Evolutionary conservation across 2,888 invertebrate genomes (phyloP).

Genomic region (Drosophila seclusa): DNA sequence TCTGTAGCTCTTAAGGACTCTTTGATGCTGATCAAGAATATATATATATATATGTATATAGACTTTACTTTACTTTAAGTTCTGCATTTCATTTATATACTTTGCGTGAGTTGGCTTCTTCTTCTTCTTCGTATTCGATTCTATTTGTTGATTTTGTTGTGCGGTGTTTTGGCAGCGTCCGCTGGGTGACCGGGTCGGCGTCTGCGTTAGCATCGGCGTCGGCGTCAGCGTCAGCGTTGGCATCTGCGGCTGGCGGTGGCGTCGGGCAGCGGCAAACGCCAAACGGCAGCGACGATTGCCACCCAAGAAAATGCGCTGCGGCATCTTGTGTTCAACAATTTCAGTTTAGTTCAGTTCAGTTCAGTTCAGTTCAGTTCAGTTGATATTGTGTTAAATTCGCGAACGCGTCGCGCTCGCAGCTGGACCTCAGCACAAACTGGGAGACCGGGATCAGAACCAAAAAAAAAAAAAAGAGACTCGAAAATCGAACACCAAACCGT

Average conservation of each 20-base stretch:
- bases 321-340: conserved; percentile 74
- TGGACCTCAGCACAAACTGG: conserved; percentile 18
- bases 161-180: conserved; percentile 55
- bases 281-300: conserved; percentile 44
- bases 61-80: background rate
- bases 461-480: background rate
- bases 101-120: background rate
- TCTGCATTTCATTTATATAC: background rate
- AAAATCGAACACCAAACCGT: conserved; percentile 2
- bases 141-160: conserved; percentile 18
- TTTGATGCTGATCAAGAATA: background rate
- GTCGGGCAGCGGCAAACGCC: conserved; percentile 14
- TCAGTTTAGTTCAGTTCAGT: conserved; percentile 53
- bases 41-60: background rate
- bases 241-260: conserved; percentile 24
- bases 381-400: conserved; percentile 80
- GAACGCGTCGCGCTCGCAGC: conserved; percentile 75
- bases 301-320: conserved; percentile 72
- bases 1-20: background rate
- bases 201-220: conserved; percentile 25
- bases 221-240: conserved; percentile 26
- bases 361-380: conserved; percentile 52
- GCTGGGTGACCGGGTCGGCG: conserved; percentile 72
- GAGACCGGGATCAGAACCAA: conserved; percentile 4
- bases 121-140: background rate